Evolutionary conservation across 2,113 vertebrate species (phyloP), one percentile per base, ranked within the genome.

Genomic region (Muntiacus muntjak): DNA sequence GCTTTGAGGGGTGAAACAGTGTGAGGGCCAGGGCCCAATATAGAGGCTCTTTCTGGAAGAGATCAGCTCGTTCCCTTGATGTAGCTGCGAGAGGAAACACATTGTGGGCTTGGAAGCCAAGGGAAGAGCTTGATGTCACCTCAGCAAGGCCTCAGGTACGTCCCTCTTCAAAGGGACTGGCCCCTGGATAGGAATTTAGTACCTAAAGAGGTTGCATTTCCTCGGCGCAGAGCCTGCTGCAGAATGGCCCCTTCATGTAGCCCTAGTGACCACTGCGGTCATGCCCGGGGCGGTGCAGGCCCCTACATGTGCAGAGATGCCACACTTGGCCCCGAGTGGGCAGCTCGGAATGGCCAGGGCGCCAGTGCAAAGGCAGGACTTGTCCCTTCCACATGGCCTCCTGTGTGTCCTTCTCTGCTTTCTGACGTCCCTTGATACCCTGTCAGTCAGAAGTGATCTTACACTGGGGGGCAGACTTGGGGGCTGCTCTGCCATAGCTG

Each of bases 241-340:
- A 8, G 10, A 8, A 3, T 2, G 21, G 2, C n/a, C 54, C 6
- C 1, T 5, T 6, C 57, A 10, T 0, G 5, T 0, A 28, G n/a
- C 54, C 17, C 33, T 13, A 1, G 21, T 2, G 57, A 64, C 79
- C 7, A 1, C 14, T 8, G 2, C 0, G 1, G 82, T 64, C 45
- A 26, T 7, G 4, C 15, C 14, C 2, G 2, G 6, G 19, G 15
- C 10, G 3, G 15, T 23, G 14, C 43, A 14, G 43, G 16, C 9
- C 67, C 64, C 60, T 50, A 11, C 13, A 2, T 28, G 30, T 30
- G 25, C 8, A 60, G 43, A 89, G 74, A 33, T 0, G 4, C 3
- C 11, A 5, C 52, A 33, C 28, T 7, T 26, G 28, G 6, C 28
- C 54, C 23, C 0, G 6, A 14, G 45, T 30, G 60, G 54, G 5